Evolutionary conservation across 2,797 vertebrate genomes (phyloP), one percentile per base, ranked within the genome.

Genomic region (Buphagus erythrorhynchus): DNA sequence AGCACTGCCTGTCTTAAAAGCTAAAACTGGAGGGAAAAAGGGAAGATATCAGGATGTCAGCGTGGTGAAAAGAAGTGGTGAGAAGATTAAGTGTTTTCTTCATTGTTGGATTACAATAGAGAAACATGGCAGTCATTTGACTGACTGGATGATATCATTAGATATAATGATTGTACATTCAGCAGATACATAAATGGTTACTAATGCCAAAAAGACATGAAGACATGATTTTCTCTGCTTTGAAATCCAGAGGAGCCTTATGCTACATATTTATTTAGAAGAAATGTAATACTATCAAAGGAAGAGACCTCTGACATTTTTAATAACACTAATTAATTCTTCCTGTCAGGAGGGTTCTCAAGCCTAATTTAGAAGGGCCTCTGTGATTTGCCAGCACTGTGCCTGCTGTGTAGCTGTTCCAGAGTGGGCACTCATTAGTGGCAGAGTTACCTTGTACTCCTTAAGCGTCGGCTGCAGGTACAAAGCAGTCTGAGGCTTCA

Each of bases 251-350:
- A 59, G 57, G 43, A 92, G 59, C 19, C 19, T 52, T 61, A 52
- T 28, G 31, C n/a, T 52, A 13, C 1, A 0, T 75, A 40, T 86
- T 88, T 90, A 46, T 93, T 62, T 84, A 66, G 62, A 31, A 67
- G 48, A 58, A 49, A 5, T 61, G 36, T 90, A 46, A 49, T 68
- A 17, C 52, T 91, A 61, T 59, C 48, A 77, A 49, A 80, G 68
- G 29, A 22, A 83, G 54, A 74, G 52, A 80, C 63, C 78, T 91
- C 54, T 94, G 89, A 87, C 40, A 24, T 91, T 89, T 33, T 63
- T 89, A 87, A 82, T 73, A 19, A 21, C 59, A 20, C 36, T 85
- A 91, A 93, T 86, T 92, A 91, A 85, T 67, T 92, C 48, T 89
- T 85, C 36, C 40, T 80, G 49, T 76, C 72, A 80, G 42, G 42